These are phyloP conservation scores for Chironomus tentans DNA, from an alignment of 2,888 invertebrate species.

Conservation along the genomic window DNA sequence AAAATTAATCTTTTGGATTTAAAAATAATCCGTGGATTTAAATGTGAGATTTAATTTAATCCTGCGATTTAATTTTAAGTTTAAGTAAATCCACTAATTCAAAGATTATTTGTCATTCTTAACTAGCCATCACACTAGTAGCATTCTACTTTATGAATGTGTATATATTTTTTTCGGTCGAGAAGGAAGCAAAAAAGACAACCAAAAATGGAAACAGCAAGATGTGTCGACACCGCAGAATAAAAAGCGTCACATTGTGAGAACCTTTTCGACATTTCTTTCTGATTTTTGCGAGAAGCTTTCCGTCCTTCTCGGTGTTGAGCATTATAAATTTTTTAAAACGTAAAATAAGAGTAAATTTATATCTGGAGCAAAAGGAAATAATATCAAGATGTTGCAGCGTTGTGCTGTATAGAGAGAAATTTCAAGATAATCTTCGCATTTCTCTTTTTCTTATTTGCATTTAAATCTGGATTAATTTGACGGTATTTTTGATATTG, in stretches of 20 bases:
- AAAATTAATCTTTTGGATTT: too few relatives aligned
- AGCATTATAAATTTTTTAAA: not conserved
- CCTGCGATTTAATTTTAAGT: too few relatives aligned
- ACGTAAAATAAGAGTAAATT: not conserved
- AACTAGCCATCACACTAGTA: not conserved
- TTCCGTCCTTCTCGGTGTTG: not conserved
- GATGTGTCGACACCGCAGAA: not conserved
- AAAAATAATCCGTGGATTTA: too few relatives aligned
- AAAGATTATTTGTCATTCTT: not conserved
- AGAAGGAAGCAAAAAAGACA: slow-evolving; percentile 5
- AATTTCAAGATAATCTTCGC: not conserved
- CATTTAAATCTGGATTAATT: not conserved
- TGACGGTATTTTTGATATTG: not conserved
- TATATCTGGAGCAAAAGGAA: not conserved
- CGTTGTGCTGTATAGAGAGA: not conserved
- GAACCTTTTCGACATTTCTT: not conserved
- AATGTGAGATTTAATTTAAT: too few relatives aligned
- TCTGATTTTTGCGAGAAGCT: not conserved
- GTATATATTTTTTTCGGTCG: not conserved
- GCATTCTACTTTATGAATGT: not conserved
- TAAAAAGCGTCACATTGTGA: not conserved
- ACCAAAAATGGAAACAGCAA: not conserved
- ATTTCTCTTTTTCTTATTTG: not conserved
- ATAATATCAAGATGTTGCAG: not conserved
- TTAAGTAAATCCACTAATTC: too few relatives aligned